These are phyloP conservation scores for Melolontha melolontha DNA, from an alignment of 2,888 invertebrate genomes.

Conservation along the genomic window DNA sequence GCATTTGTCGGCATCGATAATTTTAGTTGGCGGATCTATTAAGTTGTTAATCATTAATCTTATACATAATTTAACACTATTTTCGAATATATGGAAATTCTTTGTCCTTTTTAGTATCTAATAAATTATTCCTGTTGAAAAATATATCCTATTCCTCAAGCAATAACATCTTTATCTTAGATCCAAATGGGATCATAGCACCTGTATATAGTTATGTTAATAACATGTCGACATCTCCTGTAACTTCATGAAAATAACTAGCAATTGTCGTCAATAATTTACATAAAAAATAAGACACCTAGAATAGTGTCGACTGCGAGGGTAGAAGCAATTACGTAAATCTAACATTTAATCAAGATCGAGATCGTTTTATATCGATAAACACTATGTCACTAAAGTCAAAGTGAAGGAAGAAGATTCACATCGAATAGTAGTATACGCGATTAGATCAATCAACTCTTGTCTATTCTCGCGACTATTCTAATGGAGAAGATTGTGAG, in stretches of 20 bases:
- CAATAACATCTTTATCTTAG: too few relatives aligned
- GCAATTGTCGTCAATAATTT: constrained; percentile 1
- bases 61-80: too few relatives aligned
- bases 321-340: constrained; percentile 33
- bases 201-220: constrained; percentile 4
- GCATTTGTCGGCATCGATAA: too few relatives aligned
- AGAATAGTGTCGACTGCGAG: constrained; percentile 4
- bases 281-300: constrained; percentile 23
- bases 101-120: too few relatives aligned
- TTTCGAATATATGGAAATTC: too few relatives aligned
- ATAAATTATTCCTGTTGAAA: too few relatives aligned
- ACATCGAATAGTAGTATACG: constrained; percentile 12
- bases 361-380: constrained; percentile 31
- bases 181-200: not conserved
- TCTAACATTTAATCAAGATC: constrained; percentile 35
- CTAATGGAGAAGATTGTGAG: constrained; percentile 17
- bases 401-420: constrained; percentile 23
- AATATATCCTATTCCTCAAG: too few relatives aligned
- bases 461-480: constrained; percentile 4
- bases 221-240: not conserved
- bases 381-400: not conserved
- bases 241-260: too few relatives aligned
- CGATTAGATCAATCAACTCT: constrained; percentile 31
- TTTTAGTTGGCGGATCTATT: too few relatives aligned
- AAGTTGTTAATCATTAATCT: too few relatives aligned